Evolutionary conservation across 2,113 vertebrate species (phyloP), one percentile per base, ranked within the genome.

Genomic region (Tylochromis polylepis): DNA sequence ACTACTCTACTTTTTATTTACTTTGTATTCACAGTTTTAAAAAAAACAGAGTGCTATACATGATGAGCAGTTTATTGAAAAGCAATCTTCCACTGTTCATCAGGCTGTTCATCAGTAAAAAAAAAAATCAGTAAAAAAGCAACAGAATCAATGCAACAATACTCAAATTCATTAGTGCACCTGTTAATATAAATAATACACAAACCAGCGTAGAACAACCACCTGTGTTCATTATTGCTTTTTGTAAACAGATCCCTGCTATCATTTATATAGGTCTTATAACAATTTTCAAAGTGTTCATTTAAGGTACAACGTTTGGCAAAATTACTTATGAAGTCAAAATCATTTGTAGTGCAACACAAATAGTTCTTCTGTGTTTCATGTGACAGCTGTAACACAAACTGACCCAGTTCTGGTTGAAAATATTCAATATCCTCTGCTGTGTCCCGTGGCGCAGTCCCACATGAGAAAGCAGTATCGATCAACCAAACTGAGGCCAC

Each of bases 231-330:
- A 18, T 49, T 49, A 22, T 75, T 29, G 24, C 43, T 1, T 75
- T 75, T 22, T 75, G 70, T 75, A 75, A 75, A 75, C 70, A 75
- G 43, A 51, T 20, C 15, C 43, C 43, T 51, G 29, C 16, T 51
- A 20, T 75, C 10, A 75, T 27, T 27, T 72, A 72, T 11, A 27
- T 41, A 72, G 38, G 38, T 16, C 38, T 72, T 72, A 3, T 75
- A 27, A 75, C 29, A 11, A 49, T 75, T 49, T 11, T 46, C 11
- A 27, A 72, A 27, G 14, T 75, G 41, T 75, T 49, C 43, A 72
- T 72, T 11, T 72, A 27, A 49, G 24, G 0, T 29, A 75, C 22
- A 18, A 27, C 22, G 27, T 46, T 72, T 27, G 41, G 9, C 43
- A 75, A 75, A 46, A 75, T 75, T 11, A 11, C 24, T 12, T 49